phyloP scores from a whole-genome alignment of 2,888 invertebrate genomes.

The Copidosoma aretas region DNA sequence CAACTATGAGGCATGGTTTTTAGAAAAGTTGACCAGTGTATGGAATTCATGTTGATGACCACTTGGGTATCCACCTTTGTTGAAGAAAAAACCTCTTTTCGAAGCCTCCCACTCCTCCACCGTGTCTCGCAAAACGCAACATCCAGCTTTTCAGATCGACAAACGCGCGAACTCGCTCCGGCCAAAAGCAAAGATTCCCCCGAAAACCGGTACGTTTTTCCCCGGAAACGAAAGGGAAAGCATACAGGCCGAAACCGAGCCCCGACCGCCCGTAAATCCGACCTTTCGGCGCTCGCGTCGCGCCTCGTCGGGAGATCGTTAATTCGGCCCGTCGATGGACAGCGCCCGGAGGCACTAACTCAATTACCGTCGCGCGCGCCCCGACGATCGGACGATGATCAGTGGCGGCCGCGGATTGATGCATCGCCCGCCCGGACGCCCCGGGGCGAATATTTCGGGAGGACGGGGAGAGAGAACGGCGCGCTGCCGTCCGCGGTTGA shows the following conservation, averaged over 20 bases:
- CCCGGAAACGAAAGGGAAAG: neutral
- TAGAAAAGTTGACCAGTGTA: too few relatives aligned
- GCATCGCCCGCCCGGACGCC: constrained; percentile 10
- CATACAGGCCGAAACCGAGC: neutral
- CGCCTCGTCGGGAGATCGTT: constrained; percentile 13
- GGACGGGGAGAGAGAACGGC: neutral
- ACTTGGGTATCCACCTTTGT: too few relatives aligned
- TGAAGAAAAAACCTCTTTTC: too few relatives aligned
- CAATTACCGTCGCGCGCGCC: constrained; percentile 56
- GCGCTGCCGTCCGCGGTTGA: neutral
- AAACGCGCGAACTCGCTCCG: too few relatives aligned
- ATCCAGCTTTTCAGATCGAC: too few relatives aligned
- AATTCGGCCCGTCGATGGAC: constrained; percentile 3
- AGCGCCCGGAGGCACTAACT: constrained; percentile 47
- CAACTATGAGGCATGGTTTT: too few relatives aligned
- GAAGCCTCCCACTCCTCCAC: too few relatives aligned
- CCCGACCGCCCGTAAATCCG: neutral
- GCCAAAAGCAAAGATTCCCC: too few relatives aligned
- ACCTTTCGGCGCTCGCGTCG: neutral
- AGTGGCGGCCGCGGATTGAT: constrained; percentile 32
- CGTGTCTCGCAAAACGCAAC: too few relatives aligned
- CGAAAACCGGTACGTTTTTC: too few relatives aligned
- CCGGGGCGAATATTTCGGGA: too few relatives aligned
- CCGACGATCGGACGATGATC: constrained; percentile 53
- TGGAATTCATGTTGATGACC: too few relatives aligned